Evolutionary conservation across 2,113 vertebrate genomes (phyloP).

Genomic region (Limnothrissa miodon): DNA sequence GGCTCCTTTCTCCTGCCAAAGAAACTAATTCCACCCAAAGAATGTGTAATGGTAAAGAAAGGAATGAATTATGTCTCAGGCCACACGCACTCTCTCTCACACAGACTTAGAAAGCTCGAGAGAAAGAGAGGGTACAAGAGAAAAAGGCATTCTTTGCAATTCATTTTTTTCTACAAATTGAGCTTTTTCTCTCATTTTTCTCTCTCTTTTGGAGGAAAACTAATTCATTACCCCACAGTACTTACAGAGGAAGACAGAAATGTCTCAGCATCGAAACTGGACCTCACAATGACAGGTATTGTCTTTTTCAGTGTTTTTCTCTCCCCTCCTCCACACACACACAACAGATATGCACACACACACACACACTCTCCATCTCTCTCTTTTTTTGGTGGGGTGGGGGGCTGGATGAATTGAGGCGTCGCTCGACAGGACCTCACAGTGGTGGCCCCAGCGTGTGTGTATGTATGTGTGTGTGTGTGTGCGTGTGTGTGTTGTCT

Average conservation of each 20-base stretch:
- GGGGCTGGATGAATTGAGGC: neutral
- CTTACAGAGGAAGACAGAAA: neutral
- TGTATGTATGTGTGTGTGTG: constrained; percentile 26
- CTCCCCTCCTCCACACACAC: too few relatives aligned
- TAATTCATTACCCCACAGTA: neutral
- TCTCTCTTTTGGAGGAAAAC: neutral
- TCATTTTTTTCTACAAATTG: constrained; percentile 3
- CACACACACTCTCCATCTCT: neutral
- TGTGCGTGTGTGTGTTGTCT: constrained; percentile 47
- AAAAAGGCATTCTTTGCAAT: constrained; percentile 8
- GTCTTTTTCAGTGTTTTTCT: neutral
- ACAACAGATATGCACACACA: too few relatives aligned
- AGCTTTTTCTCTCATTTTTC: neutral
- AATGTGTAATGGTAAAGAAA: neutral
- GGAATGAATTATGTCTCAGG: neutral
- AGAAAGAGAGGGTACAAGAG: neutral
- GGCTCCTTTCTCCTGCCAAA: neutral
- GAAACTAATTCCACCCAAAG: neutral
- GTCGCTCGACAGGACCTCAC: neutral
- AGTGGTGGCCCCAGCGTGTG: constrained; percentile 3
- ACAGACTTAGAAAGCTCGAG: neutral
- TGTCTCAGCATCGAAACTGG: neutral
- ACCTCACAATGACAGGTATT: constrained; percentile 13
- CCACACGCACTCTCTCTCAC: neutral
- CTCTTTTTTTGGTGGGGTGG: neutral